phyloP scores from a whole-genome alignment of 2,888 invertebrate genomes.

The Baccha elongata region DNA sequence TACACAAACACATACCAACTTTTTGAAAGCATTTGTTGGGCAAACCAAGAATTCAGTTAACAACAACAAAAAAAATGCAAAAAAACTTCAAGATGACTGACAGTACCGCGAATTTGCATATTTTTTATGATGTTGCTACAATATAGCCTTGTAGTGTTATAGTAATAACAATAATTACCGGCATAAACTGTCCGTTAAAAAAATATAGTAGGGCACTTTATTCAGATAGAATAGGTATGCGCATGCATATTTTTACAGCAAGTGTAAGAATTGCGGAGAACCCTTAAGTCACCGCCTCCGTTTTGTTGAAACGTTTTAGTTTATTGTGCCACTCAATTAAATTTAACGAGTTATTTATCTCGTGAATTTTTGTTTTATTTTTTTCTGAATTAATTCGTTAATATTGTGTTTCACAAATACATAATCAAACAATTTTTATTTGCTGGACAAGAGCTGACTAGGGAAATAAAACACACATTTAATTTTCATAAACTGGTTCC shows the following conservation, averaged over 20 bases:
- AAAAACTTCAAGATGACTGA: slow-evolving; percentile 67
- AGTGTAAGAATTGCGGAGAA: slow-evolving; percentile 50
- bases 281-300: slow-evolving; percentile 62
- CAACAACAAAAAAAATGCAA: slow-evolving; percentile 53
- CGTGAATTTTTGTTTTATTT: slow-evolving; percentile 26
- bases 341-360: slow-evolving; percentile 71
- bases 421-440: slow-evolving; percentile 50
- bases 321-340: slow-evolving; percentile 71
- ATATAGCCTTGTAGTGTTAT: slow-evolving; percentile 56
- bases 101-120: slow-evolving; percentile 68
- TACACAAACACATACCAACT: background rate
- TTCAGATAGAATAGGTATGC: slow-evolving; percentile 44
- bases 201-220: slow-evolving; percentile 28
- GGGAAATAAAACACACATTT: slow-evolving; percentile 48
- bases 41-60: slow-evolving; percentile 26
- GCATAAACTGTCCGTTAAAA: slow-evolving; percentile 63
- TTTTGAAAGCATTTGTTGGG: slow-evolving; percentile 6
- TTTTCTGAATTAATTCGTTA: slow-evolving; percentile 59
- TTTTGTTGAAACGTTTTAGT: slow-evolving; percentile 72
- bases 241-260: slow-evolving; percentile 52
- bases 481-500: slow-evolving; percentile 53
- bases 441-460: slow-evolving; percentile 22
- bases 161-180: slow-evolving; percentile 72
- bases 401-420: slow-evolving; percentile 53
- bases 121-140: slow-evolving; percentile 66